phyloP scores from a whole-genome alignment of 2,113 vertebrate genomes.

The Panurus biarmicus region DNA sequence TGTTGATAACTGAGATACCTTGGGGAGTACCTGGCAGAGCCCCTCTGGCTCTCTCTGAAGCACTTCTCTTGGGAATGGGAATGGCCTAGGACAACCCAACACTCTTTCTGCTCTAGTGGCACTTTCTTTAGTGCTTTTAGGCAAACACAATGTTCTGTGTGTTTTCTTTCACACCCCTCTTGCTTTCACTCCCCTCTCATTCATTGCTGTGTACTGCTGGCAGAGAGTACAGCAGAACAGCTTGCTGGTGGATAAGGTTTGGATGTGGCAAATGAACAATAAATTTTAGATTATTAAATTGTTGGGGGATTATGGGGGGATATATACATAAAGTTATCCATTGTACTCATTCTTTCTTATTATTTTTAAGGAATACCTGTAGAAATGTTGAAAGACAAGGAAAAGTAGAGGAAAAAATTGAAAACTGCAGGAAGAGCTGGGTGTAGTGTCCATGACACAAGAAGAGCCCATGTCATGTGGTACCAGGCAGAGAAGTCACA shows the following conservation, averaged over 20 bases:
- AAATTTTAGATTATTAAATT: background rate
- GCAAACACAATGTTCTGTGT: background rate
- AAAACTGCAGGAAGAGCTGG: background rate
- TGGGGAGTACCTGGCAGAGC: background rate
- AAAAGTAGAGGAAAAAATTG: background rate
- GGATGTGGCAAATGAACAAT: background rate
- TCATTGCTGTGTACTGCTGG: background rate
- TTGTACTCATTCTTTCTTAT: background rate
- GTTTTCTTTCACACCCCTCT: background rate
- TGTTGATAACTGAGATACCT: background rate
- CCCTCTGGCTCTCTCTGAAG: background rate
- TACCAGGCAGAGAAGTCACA: background rate
- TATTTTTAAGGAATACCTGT: background rate
- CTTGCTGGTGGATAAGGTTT: background rate
- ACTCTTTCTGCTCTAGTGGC: background rate
- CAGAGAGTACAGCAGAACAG: background rate
- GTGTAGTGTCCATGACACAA: background rate
- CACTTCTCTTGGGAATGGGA: background rate
- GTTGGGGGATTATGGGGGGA: background rate
- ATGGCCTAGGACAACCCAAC: background rate
- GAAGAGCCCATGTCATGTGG: rapidly evolving
- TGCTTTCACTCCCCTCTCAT: background rate
- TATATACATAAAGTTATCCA: background rate
- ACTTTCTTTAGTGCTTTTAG: background rate
- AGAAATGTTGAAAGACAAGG: background rate